A percentile compares a stretch with the other conserved stretches of the same genome.
Conservation (phyloP, 2,797 vertebrate genomes). For the Cirrhinus mrigala region DNA sequence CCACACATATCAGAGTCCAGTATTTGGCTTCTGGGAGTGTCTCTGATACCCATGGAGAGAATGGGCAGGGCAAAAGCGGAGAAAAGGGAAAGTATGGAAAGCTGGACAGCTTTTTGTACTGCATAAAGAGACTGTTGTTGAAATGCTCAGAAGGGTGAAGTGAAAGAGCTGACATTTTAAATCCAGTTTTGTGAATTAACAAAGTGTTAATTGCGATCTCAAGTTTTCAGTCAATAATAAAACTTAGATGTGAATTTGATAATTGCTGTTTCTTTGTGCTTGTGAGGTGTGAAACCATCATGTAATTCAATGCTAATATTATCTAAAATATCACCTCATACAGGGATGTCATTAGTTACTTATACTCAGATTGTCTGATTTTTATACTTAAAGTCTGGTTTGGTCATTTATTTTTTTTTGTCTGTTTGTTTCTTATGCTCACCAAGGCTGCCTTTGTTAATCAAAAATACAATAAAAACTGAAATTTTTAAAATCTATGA, state of each 20-base stretch:
- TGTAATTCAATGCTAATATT: neutral
- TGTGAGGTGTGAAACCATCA: neutral
- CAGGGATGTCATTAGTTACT: neutral
- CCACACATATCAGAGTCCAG: constrained; percentile 23
- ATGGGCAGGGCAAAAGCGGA: constrained; percentile 11
- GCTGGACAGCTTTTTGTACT: constrained; percentile 1
- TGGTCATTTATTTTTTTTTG: neutral
- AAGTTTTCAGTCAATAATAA: neutral
- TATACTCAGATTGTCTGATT: neutral
- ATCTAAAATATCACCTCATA: neutral
- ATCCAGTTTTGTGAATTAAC: constrained; percentile 20
- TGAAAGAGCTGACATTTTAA: constrained; percentile 16
- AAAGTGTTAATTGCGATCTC: neutral
- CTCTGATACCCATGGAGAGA: constrained; percentile 57
- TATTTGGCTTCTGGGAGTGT: constrained; percentile 65
- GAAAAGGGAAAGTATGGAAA: neutral
- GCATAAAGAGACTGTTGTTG: constrained; percentile 7
- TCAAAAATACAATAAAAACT: too few relatives aligned
- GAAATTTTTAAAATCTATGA: neutral
- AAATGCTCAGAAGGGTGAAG: constrained; percentile 11
- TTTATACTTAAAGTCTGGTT: neutral
- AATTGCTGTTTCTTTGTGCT: neutral
- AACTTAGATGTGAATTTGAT: neutral
- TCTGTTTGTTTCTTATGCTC: neutral
- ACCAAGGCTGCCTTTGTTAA: neutral